Percentiles rank a stretch among this genome's conserved stretches.
Conservation (phyloP, 2,888 invertebrate genomes). For the Cistogaster globosa region DNA sequence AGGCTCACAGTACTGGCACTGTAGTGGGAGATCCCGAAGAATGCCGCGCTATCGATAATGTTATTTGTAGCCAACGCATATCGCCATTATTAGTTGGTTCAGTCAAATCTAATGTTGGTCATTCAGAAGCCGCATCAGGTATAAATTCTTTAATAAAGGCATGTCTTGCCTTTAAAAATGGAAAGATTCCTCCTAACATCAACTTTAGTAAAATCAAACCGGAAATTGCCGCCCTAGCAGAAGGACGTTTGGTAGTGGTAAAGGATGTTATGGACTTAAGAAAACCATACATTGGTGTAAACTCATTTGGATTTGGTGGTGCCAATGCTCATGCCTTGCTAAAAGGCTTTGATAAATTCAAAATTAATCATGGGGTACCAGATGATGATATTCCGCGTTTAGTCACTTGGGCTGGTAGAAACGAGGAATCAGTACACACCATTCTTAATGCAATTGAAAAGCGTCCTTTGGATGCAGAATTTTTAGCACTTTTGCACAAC, state of each 20-base stretch:
- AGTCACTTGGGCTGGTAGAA: slow-evolving; percentile 90
- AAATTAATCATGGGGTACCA: slow-evolving; percentile 85
- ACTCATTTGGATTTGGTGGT: slow-evolving; percentile 97
- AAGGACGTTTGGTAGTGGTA: slow-evolving; percentile 88
- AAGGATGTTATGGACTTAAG: slow-evolving; percentile 88
- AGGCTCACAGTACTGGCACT: slow-evolving; percentile 94
- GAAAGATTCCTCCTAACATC: slow-evolving; percentile 92
- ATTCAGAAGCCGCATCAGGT: slow-evolving; percentile 94
- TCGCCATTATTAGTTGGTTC: slow-evolving; percentile 93
- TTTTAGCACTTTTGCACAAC: slow-evolving; percentile 85
- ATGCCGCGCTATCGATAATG: slow-evolving; percentile 90
- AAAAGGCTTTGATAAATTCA: slow-evolving; percentile 76
- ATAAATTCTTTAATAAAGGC: slow-evolving; percentile 92
- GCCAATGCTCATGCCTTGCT: slow-evolving; percentile 86
- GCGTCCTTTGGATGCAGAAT: slow-evolving; percentile 86
- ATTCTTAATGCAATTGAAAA: slow-evolving; percentile 87
- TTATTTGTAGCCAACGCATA: slow-evolving; percentile 89
- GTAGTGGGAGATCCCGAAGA: slow-evolving; percentile 96
- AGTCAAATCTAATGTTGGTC: slow-evolving; percentile 97
- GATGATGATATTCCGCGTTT: slow-evolving; percentile 88
- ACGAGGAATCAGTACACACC: slow-evolving; percentile 88
- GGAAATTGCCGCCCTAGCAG: slow-evolving; percentile 85
- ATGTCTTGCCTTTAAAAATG: slow-evolving; percentile 91
- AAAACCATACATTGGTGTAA: slow-evolving; percentile 91
- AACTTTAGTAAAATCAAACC: slow-evolving; percentile 88